Base-by-base conservation (phyloP, 2,797 vertebrate species). In the Tenualosa thibaudeaui region DNA sequence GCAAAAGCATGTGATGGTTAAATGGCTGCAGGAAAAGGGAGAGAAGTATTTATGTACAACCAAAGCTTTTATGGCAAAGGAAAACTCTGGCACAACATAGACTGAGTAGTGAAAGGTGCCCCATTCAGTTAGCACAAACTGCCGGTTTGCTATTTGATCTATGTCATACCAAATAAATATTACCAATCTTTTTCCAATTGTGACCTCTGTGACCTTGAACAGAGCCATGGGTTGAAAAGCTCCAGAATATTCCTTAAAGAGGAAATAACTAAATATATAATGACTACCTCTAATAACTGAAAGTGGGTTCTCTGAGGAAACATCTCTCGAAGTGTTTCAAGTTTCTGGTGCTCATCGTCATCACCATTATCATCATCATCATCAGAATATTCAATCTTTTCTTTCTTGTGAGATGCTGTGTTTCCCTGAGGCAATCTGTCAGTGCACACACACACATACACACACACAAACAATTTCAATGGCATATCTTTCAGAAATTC, bases 231-330 rank as follows among this genome's bases (percentile, higher is more conserved):
- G 46, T 49, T 49, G 2, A 49, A 49, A 49, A 1, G 4, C 46
- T 3, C 4, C 46, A 49, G 46, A 49, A 49, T 49, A 4, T 49
- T 8, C 7, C 46, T 49, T 49, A 8, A 49, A 31, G 31, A 49
- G 1, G 46, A 49, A 49, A 49, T 49, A 49, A 49, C 46, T 49
- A 49, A 49, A 49, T 54, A 54, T 3, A 54, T n/a, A n/a, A n/a
- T n/a, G 51, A 71, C 82, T 94, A 96, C 98, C 93, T 97, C 91
- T 85, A 94, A 88, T 3, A 97, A 87, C 71, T 97, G 94, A 46
- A 54, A 86, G 86, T 94, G 94, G 49, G 85, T 93, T 91, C 93
- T 91, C 82, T 97, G 94, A 53, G 97, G 97, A 87, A 98, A 98
- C 81, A 95, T 91, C 82, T 98, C 96, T 88, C 93, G 90, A 58